Conservation (phyloP, 2,113 vertebrate species). For the Tychaedon coryphoeus region DNA sequence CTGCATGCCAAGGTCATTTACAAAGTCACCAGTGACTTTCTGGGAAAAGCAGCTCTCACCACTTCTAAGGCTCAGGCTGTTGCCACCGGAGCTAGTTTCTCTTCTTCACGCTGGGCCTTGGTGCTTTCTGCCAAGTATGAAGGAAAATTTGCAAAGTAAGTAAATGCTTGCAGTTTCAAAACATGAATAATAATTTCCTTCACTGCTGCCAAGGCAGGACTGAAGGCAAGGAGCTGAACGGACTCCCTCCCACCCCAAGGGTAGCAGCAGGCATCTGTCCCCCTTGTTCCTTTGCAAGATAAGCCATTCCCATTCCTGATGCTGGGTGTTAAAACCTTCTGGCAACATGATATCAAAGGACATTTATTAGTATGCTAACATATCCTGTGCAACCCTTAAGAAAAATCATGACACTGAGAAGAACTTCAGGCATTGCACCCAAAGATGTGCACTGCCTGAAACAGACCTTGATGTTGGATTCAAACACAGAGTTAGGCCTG, state of each 20-base stretch:
- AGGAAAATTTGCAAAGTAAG: neutral
- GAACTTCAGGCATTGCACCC: neutral
- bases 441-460: neutral
- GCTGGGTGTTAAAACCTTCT: neutral
- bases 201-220: neutral
- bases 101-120: accelerated
- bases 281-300: neutral
- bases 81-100: neutral
- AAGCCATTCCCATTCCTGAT: neutral
- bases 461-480: neutral
- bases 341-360: accelerated
- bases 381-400: neutral
- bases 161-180: neutral
- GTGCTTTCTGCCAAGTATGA: neutral
- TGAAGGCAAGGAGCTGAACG: neutral
- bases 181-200: constrained; percentile 17
- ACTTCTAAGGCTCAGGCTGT: neutral
- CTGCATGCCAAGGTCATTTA: neutral
- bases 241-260: neutral
- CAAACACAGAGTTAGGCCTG: neutral
- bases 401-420: neutral
- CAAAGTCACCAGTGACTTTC: neutral
- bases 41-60: neutral
- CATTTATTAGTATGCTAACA: neutral
- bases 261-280: neutral